Conservation (phyloP, 2,797 vertebrate species). For the Nyctalus aviator region DNA sequence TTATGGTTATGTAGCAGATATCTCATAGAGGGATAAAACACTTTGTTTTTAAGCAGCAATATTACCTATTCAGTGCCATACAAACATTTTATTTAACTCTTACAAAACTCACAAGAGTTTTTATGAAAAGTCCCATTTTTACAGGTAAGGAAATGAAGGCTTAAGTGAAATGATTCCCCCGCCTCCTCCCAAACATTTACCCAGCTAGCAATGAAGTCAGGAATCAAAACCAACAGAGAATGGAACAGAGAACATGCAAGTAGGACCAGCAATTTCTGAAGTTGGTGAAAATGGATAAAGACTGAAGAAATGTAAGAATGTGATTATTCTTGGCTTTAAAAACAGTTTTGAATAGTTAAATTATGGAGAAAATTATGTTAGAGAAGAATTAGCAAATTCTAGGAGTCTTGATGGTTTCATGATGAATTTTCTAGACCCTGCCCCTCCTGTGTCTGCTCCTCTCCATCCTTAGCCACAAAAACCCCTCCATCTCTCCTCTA, state of each 20-base stretch:
- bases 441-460: not conserved
- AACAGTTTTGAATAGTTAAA: not conserved
- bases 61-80: not conserved
- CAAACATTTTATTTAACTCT: not conserved
- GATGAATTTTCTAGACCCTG: not conserved
- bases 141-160: not conserved
- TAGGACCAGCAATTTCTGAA: not conserved
- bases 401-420: not conserved
- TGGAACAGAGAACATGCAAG: not conserved
- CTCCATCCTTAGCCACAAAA: not conserved
- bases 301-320: not conserved
- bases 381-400: not conserved
- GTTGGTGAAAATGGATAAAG: not conserved
- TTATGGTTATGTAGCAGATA: not conserved
- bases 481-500: not conserved
- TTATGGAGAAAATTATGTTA: not conserved
- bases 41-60: not conserved
- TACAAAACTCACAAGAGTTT: not conserved
- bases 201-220: not conserved
- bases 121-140: not conserved
- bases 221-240: not conserved
- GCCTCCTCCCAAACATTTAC: not conserved
- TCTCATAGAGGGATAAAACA: not conserved
- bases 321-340: not conserved
- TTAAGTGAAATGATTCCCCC: not conserved